Conservation (phyloP, 2,888 invertebrate genomes). For the Amorpha juglandis region DNA sequence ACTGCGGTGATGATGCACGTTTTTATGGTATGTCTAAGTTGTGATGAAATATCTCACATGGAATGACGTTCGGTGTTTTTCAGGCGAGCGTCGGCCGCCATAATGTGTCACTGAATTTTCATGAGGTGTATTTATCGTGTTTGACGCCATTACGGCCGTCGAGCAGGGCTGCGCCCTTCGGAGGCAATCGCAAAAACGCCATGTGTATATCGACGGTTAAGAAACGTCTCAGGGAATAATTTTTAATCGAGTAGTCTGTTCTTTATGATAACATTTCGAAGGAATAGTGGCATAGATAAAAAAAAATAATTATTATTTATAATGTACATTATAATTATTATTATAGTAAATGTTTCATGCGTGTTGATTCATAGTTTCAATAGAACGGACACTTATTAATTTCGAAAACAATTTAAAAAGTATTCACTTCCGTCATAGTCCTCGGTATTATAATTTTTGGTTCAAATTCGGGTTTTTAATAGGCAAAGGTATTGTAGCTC, state of each 20-base stretch:
- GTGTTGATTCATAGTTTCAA: no score
- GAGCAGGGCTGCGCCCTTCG: slow-evolving; percentile 57
- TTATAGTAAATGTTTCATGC: no score
- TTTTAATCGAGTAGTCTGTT: background rate
- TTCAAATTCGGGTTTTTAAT: no score
- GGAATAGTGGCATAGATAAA: background rate
- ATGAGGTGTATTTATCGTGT: slow-evolving; percentile 77
- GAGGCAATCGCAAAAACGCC: slow-evolving; percentile 73
- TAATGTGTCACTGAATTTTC: slow-evolving; percentile 76
- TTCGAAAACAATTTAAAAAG: no score
- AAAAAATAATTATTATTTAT: no score
- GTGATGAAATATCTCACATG: slow-evolving; percentile 63
- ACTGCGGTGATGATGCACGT: slow-evolving; percentile 52
- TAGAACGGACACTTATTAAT: no score
- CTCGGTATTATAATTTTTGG: no score
- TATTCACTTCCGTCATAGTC: no score
- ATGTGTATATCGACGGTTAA: slow-evolving; percentile 9
- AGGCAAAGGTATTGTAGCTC: no score
- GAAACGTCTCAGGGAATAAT: slow-evolving; percentile 9
- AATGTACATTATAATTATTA: no score
- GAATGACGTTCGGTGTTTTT: slow-evolving; percentile 63
- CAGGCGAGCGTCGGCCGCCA: slow-evolving; percentile 45
- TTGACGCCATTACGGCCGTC: slow-evolving; percentile 66
- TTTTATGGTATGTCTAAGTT: slow-evolving; percentile 55
- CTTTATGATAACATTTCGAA: background rate